Evolutionary conservation across 2,888 invertebrate genomes (phyloP), one percentile per base, ranked within the genome.

Genomic region (Sussaba pulchella): DNA sequence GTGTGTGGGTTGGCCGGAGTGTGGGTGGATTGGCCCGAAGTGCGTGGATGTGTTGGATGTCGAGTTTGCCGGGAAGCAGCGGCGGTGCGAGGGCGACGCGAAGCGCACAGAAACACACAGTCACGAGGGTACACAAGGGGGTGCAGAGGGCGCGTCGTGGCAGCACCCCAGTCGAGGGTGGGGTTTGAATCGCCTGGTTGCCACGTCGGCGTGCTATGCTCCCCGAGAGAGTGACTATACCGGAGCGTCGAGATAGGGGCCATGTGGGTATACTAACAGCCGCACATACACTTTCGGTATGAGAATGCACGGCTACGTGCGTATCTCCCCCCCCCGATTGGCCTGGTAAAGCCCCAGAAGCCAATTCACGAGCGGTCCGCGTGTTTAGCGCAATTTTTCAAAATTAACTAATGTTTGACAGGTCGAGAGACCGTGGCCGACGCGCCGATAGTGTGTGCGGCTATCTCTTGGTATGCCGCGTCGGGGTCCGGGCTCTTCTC

Each of bases 351-450:
- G 84, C 89, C 83, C 86, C 84, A 85, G 84, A 87, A 89, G 89
- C 88, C 89, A 87, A 89, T 89, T 88, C 88, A 86, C 88, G 83
- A 85, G 86, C 75, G 83, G 74, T 66, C 75, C 85, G 84, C 87
- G 87, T 90, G 89, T 90, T 91, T 89, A 89, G 88, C 82, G 88
- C 90, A 88, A 91, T 91, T 91, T 91, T 91, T 91, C 90, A 90
- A 91, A 91, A 91, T 91, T 91, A 91, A 90, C 90, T 89, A 89
- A 91, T 90, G 89, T 89, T 89, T 89, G 91, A 91, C 91, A 90
- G 89, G 78, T 84, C 64, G 69, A 79, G 78, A 75, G 61, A 14
- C 24, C 39, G 43, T 17, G 45, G 36, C 47, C 24, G 17, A 17
- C 31, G 14, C 39, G 19, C 21, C 36, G 52, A 19, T 31, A 26